phyloP scores from a whole-genome alignment of 2,113 vertebrate species.

The Pristiophorus japonicus region DNA sequence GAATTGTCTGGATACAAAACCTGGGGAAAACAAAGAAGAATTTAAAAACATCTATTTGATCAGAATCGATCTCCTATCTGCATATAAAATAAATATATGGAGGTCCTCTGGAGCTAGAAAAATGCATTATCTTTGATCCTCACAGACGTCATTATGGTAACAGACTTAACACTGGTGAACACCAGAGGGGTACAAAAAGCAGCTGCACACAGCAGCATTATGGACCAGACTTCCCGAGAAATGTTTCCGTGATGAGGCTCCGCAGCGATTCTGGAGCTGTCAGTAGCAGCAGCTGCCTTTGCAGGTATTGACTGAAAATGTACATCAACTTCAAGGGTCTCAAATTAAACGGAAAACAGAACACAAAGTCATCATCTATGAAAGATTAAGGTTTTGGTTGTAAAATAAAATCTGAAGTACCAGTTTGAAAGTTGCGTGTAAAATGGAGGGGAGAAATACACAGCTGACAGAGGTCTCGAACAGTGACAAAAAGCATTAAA shows the following conservation, averaged over 20 bases:
- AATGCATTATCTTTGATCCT: too few relatives aligned
- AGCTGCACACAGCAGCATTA: neutral
- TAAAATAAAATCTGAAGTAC: neutral
- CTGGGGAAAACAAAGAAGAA: neutral
- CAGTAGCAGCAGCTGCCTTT: neutral
- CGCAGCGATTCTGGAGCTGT: neutral
- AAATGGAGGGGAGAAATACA: neutral
- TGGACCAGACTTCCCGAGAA: neutral
- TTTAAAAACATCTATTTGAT: neutral
- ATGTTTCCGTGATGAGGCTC: neutral
- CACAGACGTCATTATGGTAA: neutral
- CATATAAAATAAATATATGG: neutral
- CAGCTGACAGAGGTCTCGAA: neutral
- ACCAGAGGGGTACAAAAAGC: neutral
- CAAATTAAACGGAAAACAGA: conserved; percentile 1
- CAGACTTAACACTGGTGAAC: neutral
- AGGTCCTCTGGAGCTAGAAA: neutral
- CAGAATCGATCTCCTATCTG: neutral
- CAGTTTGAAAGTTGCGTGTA: neutral
- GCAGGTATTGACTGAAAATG: neutral
- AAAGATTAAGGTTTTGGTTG: neutral
- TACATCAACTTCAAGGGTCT: neutral
- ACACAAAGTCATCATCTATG: neutral
- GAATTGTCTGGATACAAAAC: neutral
- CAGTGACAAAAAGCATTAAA: neutral